phyloP scores from a whole-genome alignment of 2,113 vertebrate genomes.

The Tapirus terrestris region DNA sequence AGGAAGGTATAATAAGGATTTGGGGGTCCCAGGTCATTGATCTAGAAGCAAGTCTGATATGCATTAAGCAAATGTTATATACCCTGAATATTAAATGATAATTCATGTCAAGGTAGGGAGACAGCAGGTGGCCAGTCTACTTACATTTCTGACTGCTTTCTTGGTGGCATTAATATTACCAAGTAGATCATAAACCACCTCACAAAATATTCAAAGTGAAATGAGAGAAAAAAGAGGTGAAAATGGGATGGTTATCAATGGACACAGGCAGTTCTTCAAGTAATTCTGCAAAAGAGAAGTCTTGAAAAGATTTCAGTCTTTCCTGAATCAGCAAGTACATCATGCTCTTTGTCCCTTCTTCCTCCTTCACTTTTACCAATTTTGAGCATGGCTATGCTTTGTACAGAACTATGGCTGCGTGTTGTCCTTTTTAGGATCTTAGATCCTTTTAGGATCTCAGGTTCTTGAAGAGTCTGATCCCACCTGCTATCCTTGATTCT shows the following conservation, averaged over 20 bases:
- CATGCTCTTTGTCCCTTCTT: neutral
- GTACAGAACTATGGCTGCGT: neutral
- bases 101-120: neutral
- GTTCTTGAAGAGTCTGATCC: neutral
- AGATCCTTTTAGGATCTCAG: neutral
- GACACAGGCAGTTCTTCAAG: neutral
- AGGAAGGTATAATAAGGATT: conserved; percentile 53
- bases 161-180: conserved; percentile 22
- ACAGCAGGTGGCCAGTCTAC: neutral
- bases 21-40: conserved; percentile 13
- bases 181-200: neutral
- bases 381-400: neutral
- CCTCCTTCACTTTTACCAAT: neutral
- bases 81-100: conserved; percentile 52
- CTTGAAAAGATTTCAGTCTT: neutral
- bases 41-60: conserved; percentile 40
- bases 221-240: neutral
- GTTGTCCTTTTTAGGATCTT: neutral
- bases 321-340: neutral
- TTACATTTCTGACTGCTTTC: neutral
- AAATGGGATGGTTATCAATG: neutral
- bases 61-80: conserved; percentile 57
- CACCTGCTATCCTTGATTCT: neutral
- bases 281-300: neutral
- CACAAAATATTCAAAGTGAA: conserved; percentile 19